Evolutionary conservation across 2,113 vertebrate genomes (phyloP).

Genomic region (Ascaphus truei): DNA sequence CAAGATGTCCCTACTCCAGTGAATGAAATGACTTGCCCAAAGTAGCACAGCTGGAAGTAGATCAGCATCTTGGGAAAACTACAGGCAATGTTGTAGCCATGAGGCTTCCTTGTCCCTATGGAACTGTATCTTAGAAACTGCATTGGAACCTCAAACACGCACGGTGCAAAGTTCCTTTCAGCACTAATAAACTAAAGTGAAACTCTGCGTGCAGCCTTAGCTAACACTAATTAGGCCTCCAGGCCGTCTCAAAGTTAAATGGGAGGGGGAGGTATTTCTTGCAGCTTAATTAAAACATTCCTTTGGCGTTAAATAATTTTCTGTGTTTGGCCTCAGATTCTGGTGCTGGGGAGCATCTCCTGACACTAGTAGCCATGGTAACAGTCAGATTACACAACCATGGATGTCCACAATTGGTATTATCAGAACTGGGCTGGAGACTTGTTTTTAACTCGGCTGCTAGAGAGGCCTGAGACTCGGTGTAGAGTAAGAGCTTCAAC

Average conservation of each 20-base stretch:
- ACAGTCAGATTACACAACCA: neutral
- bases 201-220: neutral
- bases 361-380: conserved; percentile 10
- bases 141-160: neutral
- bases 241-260: neutral
- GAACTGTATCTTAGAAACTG: neutral
- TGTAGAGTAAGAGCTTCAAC: conserved; percentile 2
- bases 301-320: conserved; percentile 35
- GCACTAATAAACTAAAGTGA: neutral
- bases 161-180: no score
- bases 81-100: no score
- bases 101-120: no score
- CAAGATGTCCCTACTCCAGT: no score
- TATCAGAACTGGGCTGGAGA: neutral
- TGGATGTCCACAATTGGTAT: neutral
- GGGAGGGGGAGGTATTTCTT: conserved; percentile 1
- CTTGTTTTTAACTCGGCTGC: neutral
- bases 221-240: conserved; percentile 1
- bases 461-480: neutral
- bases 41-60: no score
- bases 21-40: no score
- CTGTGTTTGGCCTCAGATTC: neutral
- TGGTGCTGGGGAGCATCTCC: neutral
- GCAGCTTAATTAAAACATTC: conserved; percentile 47
- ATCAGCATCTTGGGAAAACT: no score